phyloP scores from a whole-genome alignment of 2,888 invertebrate species.

The Formica aserva region DNA sequence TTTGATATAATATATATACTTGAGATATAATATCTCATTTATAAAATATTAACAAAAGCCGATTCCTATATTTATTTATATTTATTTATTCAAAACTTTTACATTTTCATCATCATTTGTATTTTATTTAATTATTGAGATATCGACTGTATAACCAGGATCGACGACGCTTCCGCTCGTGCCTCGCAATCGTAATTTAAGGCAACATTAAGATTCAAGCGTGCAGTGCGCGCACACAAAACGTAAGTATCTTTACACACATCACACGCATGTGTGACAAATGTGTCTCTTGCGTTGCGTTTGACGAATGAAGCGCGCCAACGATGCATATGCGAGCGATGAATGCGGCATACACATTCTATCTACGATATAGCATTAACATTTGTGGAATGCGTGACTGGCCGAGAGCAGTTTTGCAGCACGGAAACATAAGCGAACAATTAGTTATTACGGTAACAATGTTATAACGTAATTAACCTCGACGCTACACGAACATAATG shows the following conservation, averaged over 20 bases:
- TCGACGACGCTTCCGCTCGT: constrained; percentile 65
- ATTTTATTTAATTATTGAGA: background rate
- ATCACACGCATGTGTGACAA: constrained; percentile 66
- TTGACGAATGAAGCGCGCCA: constrained; percentile 50
- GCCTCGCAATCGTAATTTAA: constrained; percentile 64
- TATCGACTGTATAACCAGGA: constrained; percentile 61
- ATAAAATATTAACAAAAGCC: background rate
- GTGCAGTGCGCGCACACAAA: constrained; percentile 24
- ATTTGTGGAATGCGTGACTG: constrained; percentile 51
- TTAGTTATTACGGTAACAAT: constrained; percentile 46
- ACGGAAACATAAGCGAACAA: constrained; percentile 46
- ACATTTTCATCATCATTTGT: constrained; percentile 2
- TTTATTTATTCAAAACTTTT: background rate
- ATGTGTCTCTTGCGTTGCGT: constrained; percentile 44
- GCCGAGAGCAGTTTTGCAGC: constrained; percentile 47
- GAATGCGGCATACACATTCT: constrained; percentile 44
- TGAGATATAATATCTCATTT: background rate
- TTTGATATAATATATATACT: background rate
- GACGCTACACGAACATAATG: constrained; percentile 29
- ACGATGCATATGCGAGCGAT: constrained; percentile 42
- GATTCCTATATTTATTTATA: background rate
- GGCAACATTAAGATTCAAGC: constrained; percentile 50
- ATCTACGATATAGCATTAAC: constrained; percentile 44
- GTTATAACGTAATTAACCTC: constrained; percentile 43
- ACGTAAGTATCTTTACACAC: constrained; percentile 61